Evolutionary conservation across 2,888 invertebrate species (phyloP).

Genomic region (Parthenolecanium corni): DNA sequence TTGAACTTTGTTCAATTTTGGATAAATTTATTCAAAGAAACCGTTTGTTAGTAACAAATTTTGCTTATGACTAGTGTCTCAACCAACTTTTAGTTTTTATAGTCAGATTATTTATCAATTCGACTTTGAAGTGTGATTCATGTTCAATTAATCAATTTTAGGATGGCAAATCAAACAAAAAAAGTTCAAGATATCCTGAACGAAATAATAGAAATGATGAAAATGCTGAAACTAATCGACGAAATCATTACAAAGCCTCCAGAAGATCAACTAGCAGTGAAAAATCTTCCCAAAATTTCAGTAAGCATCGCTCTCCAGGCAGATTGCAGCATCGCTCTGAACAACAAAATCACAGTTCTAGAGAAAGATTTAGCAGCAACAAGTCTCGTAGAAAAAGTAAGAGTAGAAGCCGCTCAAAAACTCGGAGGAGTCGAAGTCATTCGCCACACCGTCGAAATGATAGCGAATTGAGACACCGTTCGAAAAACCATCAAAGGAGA

Average conservation of each 20-base stretch:
- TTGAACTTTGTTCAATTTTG: too few relatives aligned
- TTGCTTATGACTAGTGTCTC: too few relatives aligned
- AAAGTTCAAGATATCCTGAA: background rate
- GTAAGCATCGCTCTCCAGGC: background rate
- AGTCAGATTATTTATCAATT: too few relatives aligned
- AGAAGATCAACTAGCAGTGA: background rate
- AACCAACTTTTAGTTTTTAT: too few relatives aligned
- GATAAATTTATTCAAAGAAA: too few relatives aligned
- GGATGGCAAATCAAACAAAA: background rate
- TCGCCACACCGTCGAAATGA: background rate
- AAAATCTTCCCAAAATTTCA: background rate
- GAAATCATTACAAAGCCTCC: background rate
- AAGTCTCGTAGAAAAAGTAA: too few relatives aligned
- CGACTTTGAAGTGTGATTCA: too few relatives aligned
- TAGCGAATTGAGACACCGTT: background rate
- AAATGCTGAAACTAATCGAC: background rate
- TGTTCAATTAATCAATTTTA: background rate
- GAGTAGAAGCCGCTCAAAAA: background rate
- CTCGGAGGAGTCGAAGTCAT: background rate
- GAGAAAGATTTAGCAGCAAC: too few relatives aligned
- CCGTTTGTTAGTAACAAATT: too few relatives aligned
- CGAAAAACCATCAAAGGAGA: too few relatives aligned
- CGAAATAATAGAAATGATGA: background rate
- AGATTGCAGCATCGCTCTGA: background rate
- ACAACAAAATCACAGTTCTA: background rate